A percentile compares a stretch with the other conserved stretches of the same genome.
Evolutionary conservation across 2,888 invertebrate species (phyloP).

Genomic region (Drosophila parthenogenetica): DNA sequence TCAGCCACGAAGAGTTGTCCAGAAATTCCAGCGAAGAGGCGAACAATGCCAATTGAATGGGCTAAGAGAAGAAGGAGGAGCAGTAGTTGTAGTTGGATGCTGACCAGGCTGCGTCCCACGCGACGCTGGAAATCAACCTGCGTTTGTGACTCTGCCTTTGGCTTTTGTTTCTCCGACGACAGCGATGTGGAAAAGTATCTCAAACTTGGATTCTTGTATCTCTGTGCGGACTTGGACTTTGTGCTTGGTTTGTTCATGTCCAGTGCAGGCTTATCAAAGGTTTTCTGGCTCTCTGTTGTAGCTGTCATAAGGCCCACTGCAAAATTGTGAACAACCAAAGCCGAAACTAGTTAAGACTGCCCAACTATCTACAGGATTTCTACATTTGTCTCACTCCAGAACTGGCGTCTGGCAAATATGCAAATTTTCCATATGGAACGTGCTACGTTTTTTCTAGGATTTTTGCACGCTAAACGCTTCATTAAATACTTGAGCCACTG

Average conservation of each 20-base stretch:
- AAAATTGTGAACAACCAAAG: constrained; percentile 60
- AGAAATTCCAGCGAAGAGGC: constrained; percentile 69
- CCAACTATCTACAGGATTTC: constrained; percentile 52
- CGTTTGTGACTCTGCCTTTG: constrained; percentile 18
- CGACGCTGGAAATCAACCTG: constrained; percentile 45
- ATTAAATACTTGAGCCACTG: constrained; percentile 72
- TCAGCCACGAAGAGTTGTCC: constrained; percentile 17
- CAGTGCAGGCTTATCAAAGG: constrained; percentile 69
- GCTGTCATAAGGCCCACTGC: constrained; percentile 78
- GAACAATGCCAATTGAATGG: constrained; percentile 52
- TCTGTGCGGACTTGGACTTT: constrained; percentile 41
- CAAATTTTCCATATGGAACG: constrained; percentile 49
- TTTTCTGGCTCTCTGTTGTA: constrained; percentile 56
- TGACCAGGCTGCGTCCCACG: constrained; percentile 69
- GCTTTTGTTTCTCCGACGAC: constrained; percentile 56
- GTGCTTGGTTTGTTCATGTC: constrained; percentile 50
- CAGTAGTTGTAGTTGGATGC: background rate
- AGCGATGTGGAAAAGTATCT: constrained; percentile 57
- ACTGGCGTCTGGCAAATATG: constrained; percentile 61
- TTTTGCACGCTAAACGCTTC: constrained; percentile 64
- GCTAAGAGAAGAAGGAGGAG: background rate
- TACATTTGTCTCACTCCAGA: constrained; percentile 73
- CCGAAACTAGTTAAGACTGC: constrained; percentile 13
- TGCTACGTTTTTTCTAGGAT: constrained; percentile 6
- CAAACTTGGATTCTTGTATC: constrained; percentile 65